Base-by-base conservation (phyloP, 2,888 invertebrate genomes). In the Zygaena filipendulae region DNA sequence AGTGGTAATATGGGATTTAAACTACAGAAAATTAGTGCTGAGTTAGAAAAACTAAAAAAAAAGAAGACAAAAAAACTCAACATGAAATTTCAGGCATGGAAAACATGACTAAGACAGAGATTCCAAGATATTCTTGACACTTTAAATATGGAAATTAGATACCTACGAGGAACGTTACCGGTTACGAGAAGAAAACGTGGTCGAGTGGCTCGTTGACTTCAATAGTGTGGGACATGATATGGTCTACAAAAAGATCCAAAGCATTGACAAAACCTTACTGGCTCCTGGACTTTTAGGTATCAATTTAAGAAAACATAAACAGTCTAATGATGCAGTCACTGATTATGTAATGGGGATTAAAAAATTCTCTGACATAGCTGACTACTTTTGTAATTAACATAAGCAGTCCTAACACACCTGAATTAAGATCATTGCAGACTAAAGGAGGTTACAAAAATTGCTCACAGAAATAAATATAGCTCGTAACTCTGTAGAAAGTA, bases 311-410 rank as follows among this genome's bases (percentile, higher is more conserved):
- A 96, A 95, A 71, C 99, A 99, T 68, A 97, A 97, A 70, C 69
- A 79, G 0, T 91, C 95, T 0, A 53, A 70, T 13, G 85, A 92
- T 68, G 84, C 92, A 0, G 74, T 84, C 7, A 68, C 81, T 6
- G 97, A 98, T 71, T 98, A 96, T 59, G 83, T 87, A n/a, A 60
- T 84, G 46, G 98, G 99, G 5, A 87, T 98, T 1, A 69, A 85
- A 36, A 85, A 83, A 45, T 97, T 99, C 70, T 87, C 88, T 11
- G 79, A 85, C 16, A 64, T 92, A 21, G 94, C 96, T 2, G 97
- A 98, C 70, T 99, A 99, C 68, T n/a, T 85, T 98, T 48, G 98
- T 98, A 1, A 88, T 99, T 33, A 99, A 99, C 69, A 82, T 99
- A 3, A 97, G 96, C 56, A 91, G 97, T 63, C 98, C 98, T 1